phyloP scores from a whole-genome alignment of 2,113 vertebrate species.

The Pedionomus torquatus region DNA sequence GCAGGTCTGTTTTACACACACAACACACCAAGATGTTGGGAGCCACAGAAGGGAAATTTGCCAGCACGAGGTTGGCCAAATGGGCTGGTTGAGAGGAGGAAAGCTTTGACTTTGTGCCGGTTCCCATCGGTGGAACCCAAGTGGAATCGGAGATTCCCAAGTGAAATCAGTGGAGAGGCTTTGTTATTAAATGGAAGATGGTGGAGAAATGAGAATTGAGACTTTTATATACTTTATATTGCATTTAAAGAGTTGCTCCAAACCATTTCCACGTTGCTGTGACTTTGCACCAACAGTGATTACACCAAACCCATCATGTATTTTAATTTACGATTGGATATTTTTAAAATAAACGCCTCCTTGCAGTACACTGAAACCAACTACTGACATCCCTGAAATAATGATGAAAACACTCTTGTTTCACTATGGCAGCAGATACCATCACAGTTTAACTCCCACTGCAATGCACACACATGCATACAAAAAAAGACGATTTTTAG shows the following conservation, averaged over 20 bases:
- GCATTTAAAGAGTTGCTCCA: not conserved
- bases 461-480: not conserved
- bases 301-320: not conserved
- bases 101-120: not conserved
- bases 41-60: not conserved
- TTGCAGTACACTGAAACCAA: not conserved
- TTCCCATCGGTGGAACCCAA: not conserved
- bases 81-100: not conserved
- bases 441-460: not conserved
- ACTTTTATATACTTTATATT: not conserved
- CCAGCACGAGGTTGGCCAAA: fast-evolving
- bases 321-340: not conserved
- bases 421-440: not conserved
- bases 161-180: not conserved
- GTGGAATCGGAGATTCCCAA: too few species aligned
- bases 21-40: not conserved
- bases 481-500: not conserved
- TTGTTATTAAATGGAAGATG: not conserved
- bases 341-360: not conserved
- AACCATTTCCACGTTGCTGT: not conserved
- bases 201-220: not conserved
- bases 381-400: not conserved
- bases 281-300: not conserved
- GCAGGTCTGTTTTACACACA: not conserved
- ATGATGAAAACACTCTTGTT: not conserved